Conservation (phyloP, 2,888 invertebrate species). For the Pachliopta kotzebuea region DNA sequence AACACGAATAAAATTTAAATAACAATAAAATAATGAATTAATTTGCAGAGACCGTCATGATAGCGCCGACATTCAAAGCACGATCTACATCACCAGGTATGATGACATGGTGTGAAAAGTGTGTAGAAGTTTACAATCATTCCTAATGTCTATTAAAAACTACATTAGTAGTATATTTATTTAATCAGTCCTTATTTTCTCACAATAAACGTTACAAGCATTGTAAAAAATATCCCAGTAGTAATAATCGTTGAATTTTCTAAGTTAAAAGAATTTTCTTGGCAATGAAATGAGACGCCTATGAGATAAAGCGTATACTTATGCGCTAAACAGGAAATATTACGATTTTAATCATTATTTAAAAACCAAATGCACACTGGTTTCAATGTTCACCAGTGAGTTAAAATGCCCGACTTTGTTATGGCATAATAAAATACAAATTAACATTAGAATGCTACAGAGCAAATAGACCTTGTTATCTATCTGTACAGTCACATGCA, state of each 20-base stretch:
- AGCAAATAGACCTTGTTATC: constrained; percentile 45
- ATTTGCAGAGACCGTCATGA: constrained; percentile 86
- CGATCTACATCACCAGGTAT: constrained; percentile 87
- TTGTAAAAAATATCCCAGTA: too few species aligned
- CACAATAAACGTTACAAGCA: too few species aligned
- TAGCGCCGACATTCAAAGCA: constrained; percentile 91
- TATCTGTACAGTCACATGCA: constrained; percentile 32
- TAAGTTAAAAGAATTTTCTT: too few species aligned
- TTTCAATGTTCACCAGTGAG: constrained; percentile 46
- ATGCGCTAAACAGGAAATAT: neutral
- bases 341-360: neutral
- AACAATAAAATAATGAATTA: constrained; percentile 40
- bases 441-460: constrained; percentile 50
- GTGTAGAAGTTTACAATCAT: neutral
- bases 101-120: constrained; percentile 30
- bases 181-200: too few species aligned
- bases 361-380: constrained; percentile 22
- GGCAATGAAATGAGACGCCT: too few species aligned
- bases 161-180: neutral
- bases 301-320: neutral
- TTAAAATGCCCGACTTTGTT: constrained; percentile 42
- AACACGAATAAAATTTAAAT: too few species aligned
- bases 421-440: constrained; percentile 42
- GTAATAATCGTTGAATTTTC: too few species aligned
- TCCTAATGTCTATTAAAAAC: neutral